phyloP scores from a whole-genome alignment of 2,113 vertebrate species.

The Garra rufa region DNA sequence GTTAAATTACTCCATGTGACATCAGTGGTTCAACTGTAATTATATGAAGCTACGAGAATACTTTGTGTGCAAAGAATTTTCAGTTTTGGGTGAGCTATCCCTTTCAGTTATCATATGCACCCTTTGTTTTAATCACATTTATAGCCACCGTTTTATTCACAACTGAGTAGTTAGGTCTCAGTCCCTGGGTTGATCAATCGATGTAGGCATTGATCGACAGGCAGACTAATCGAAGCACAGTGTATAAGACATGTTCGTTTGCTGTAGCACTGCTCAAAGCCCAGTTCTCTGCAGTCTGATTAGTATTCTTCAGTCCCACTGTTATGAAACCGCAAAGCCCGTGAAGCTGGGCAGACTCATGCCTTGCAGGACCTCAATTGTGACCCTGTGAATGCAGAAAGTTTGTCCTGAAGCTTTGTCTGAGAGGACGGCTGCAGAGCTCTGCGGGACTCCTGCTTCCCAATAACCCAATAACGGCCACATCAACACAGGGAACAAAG shows the following conservation, averaged over 20 bases:
- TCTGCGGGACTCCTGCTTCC: constrained; percentile 31
- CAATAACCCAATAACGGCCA: constrained; percentile 33
- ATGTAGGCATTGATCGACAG: background rate
- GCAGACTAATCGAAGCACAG: background rate
- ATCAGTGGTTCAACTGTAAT: no score
- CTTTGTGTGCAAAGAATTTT: no score
- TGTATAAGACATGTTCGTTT: background rate
- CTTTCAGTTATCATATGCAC: background rate
- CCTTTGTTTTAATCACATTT: background rate
- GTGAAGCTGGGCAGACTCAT: constrained; percentile 8
- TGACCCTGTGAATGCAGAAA: constrained; percentile 21
- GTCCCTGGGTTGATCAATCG: background rate
- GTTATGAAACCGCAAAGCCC: constrained; percentile 33
- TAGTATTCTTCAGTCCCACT: constrained; percentile 35
- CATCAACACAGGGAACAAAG: constrained; percentile 33
- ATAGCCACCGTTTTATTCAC: background rate
- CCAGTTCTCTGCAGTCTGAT: constrained; percentile 13
- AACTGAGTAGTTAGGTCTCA: background rate
- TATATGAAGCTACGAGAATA: no score
- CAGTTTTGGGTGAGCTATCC: no score
- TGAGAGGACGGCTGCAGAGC: background rate
- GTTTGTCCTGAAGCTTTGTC: constrained; percentile 28
- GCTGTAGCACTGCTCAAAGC: background rate
- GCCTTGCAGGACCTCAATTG: constrained; percentile 27
- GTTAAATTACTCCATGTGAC: no score